Evolutionary conservation across 2,888 invertebrate species (phyloP).

Genomic region (Brachynemurus nebulosus): DNA sequence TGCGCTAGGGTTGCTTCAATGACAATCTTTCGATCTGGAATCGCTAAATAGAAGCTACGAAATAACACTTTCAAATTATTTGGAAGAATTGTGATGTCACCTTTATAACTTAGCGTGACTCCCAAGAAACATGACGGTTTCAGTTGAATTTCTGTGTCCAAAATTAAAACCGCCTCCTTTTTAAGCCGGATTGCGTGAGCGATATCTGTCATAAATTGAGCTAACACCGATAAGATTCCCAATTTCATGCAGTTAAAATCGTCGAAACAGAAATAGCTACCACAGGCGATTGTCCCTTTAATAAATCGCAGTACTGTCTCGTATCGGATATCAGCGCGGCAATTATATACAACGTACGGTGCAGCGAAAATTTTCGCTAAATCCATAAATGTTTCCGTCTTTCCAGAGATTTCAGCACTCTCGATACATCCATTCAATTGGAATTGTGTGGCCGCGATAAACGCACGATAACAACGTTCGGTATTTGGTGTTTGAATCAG

Average conservation of each 20-base stretch:
- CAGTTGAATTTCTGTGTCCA: slow-evolving; percentile 55
- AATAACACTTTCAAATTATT: slow-evolving; percentile 77
- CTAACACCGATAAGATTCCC: slow-evolving; percentile 73
- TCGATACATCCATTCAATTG: slow-evolving; percentile 76
- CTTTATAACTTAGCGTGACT: slow-evolving; percentile 71
- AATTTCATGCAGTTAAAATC: slow-evolving; percentile 77
- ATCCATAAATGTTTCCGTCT: slow-evolving; percentile 87
- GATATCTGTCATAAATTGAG: slow-evolving; percentile 73
- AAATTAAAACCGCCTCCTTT: slow-evolving; percentile 53
- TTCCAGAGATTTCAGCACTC: slow-evolving; percentile 78
- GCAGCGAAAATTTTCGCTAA: slow-evolving; percentile 84
- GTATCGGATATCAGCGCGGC: slow-evolving; percentile 74
- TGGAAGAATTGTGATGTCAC: slow-evolving; percentile 67
- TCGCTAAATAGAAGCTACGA: slow-evolving; percentile 83
- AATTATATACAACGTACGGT: slow-evolving; percentile 79
- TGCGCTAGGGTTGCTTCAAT: slow-evolving; percentile 76
- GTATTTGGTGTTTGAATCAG: slow-evolving; percentile 63
- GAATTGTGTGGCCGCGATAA: slow-evolving; percentile 70
- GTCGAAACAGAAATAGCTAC: slow-evolving; percentile 82
- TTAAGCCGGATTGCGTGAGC: slow-evolving; percentile 58
- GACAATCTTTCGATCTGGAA: slow-evolving; percentile 78
- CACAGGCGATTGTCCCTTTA: slow-evolving; percentile 69
- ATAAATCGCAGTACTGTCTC: slow-evolving; percentile 77
- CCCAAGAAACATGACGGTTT: slow-evolving; percentile 71
- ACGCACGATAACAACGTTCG: slow-evolving; percentile 67